Evolutionary conservation across 35 echinoderm and acorn worm genomes (phyloP).

Genomic region (Ophiothrix spiculata): DNA sequence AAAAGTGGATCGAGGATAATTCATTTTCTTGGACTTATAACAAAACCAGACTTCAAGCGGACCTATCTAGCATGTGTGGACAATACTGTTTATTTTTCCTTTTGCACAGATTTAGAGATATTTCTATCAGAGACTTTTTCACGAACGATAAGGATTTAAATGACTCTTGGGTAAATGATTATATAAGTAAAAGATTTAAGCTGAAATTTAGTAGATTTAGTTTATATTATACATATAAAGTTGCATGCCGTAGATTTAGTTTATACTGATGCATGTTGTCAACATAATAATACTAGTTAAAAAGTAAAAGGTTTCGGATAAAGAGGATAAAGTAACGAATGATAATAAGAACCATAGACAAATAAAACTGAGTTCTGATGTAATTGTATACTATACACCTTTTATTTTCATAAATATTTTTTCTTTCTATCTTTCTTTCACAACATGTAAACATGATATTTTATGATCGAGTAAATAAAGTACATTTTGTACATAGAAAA

Average conservation of each 20-base stretch:
- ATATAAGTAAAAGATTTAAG: not conserved
- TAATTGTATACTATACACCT: too few relatives aligned
- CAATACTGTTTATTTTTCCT: constrained; percentile 51
- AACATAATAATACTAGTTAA: not conserved
- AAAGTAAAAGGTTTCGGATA: not conserved
- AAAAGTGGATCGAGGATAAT: not conserved
- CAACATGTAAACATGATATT: not conserved
- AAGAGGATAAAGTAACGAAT: not conserved
- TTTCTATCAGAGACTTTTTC: constrained; percentile 1
- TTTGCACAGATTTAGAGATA: constrained; percentile 16
- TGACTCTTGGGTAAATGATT: constrained; percentile 14
- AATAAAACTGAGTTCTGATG: too few relatives aligned
- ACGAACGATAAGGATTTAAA: not conserved
- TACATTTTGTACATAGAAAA: not conserved
- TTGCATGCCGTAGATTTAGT: not conserved
- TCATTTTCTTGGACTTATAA: constrained; percentile 1
- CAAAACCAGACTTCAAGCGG: not conserved
- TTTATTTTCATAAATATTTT: not conserved
- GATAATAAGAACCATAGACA: constrained; percentile 25
- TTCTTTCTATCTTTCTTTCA: not conserved
- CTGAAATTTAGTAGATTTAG: not conserved
- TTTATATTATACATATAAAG: not conserved
- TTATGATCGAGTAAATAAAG: not conserved
- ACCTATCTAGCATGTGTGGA: constrained; percentile 35
- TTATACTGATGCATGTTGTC: not conserved